phyloP scores from a whole-genome alignment of 2,888 invertebrate species.

The Liopterus haemorrhoidalis region DNA sequence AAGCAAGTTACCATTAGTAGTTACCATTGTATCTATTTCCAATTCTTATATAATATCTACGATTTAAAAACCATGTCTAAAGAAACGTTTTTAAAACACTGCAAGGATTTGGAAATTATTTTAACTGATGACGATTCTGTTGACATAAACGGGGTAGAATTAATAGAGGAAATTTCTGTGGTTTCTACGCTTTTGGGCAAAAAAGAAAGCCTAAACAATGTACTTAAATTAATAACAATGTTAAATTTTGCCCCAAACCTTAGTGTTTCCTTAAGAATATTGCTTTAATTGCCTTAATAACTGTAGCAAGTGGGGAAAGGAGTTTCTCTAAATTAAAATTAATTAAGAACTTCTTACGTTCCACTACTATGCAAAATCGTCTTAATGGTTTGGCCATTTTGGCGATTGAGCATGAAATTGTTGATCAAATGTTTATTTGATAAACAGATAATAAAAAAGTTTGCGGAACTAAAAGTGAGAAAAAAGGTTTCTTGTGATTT shows the following conservation, averaged over 20 bases:
- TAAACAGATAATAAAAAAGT: no score
- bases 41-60: constrained; percentile 7
- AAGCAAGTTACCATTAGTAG: no score
- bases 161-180: constrained; percentile 23
- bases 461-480: no score
- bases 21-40: neutral
- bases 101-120: constrained; percentile 21
- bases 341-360: no score
- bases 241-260: constrained; percentile 22
- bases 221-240: constrained; percentile 14
- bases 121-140: constrained; percentile 12
- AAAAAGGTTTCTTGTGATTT: no score
- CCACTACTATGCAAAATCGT: no score
- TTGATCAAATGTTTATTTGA: no score
- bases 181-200: constrained; percentile 20
- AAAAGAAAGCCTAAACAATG: constrained; percentile 13
- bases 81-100: constrained; percentile 22
- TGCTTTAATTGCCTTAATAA: no score
- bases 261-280: constrained; percentile 13
- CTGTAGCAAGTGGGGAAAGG: no score
- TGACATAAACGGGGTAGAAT: constrained; percentile 23
- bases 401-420: no score
- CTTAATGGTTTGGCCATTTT: no score
- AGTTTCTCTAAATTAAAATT: no score
- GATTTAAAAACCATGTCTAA: constrained; percentile 20